Evolutionary conservation across 2,113 vertebrate species (phyloP).

Genomic region (Papio anubis): DNA sequence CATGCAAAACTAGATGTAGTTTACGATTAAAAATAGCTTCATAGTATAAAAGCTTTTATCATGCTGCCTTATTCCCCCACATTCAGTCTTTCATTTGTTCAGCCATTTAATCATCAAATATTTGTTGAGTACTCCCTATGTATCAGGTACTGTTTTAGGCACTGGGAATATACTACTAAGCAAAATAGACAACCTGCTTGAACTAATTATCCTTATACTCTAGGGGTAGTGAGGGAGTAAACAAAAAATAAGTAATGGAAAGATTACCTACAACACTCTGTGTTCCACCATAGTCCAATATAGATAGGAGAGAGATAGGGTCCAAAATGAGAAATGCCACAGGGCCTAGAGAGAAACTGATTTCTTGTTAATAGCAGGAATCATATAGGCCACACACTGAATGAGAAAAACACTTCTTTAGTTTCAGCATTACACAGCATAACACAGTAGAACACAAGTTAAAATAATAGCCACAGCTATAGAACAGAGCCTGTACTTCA

Average conservation of each 20-base stretch:
- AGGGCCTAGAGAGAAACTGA: not conserved
- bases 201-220: not conserved
- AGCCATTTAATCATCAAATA: not conserved
- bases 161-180: not conserved
- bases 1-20: not conserved
- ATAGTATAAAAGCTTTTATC: not conserved
- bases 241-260: not conserved
- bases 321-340: not conserved
- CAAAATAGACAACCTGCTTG: not conserved
- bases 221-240: not conserved
- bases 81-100: not conserved
- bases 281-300: not conserved
- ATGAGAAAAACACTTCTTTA: not conserved
- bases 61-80: fast-evolving
- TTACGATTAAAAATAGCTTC: not conserved
- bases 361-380: not conserved
- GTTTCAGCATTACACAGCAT: not conserved
- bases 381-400: not conserved
- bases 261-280: not conserved
- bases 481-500: not conserved
- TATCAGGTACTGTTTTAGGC: not conserved
- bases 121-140: not conserved
- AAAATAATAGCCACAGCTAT: not conserved
- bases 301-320: not conserved
- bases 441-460: not conserved